Evolutionary conservation across 2,888 invertebrate genomes (phyloP), one percentile per base, ranked within the genome.

Genomic region (Eudemis profundana): DNA sequence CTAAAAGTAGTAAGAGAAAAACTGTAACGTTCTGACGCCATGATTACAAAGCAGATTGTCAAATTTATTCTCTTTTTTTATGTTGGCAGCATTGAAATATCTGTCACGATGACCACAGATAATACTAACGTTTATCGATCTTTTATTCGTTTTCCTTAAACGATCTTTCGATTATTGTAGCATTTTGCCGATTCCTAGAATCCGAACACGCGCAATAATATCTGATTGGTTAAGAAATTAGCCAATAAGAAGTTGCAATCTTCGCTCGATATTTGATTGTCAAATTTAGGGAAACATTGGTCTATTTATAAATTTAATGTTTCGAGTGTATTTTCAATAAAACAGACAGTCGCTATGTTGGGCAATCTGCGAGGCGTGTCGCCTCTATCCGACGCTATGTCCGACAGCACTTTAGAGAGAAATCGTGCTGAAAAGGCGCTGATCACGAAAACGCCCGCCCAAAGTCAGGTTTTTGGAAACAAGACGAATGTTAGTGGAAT

Each of bases 21-120:
- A 93, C 98, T 98, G 83, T 99, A 99, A 79, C 98, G 94, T 89
- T 98, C 98, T 56, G 97, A 96, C 91, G 97, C 96, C 98, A 98
- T 98, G 93, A 94, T 95, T 94, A 93, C 93, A 93, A 91, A 89
- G 93, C 93, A 88, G 78, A 79, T 77, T 84, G 85, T 81, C 84
- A 84, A 84, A 79, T 73, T 67, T 53, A 62, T 79, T 78, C 59
- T 73, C 71, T 61, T 67, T n/a, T 72, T 69, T 81, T 78, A 85
- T 82, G 76, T 80, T 86, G 79, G 72, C 69, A 76, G 40, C 73
- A 68, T 47, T 62, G 51, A 53, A 4, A 61, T 46, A 29, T 51
- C 49, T 51, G 42, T 40, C 51, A 17, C 17, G 17, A 27, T 46
- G 23, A 0, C 50, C 57, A 51, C 44, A 59, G 64, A 44, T 44